Evolutionary conservation across 1,140 invertebrate genomes (phyloP), one percentile per base, ranked within the genome.

Genomic region (Drosophila eugracilis): DNA sequence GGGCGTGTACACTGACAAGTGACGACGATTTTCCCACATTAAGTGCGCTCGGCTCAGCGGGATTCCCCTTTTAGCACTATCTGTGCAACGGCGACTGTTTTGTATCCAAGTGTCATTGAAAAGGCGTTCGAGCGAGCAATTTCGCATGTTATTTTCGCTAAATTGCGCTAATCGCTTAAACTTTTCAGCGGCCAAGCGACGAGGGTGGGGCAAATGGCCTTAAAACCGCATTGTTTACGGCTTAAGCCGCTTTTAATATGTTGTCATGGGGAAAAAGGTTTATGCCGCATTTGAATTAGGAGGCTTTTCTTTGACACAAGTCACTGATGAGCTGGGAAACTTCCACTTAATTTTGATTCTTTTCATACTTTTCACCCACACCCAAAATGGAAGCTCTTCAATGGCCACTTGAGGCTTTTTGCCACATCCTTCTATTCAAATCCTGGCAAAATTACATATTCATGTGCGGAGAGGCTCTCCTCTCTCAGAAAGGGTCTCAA

Each of bases 101-200:
- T n/a, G 9, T 57, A 45, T 57, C 19, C 30, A 49, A 88, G 83
- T 78, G 71, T 54, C 83, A 88, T 88, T 88, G 78, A 88, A 54
- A 78, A 78, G 58, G 83, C 71, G 83, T 88, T 83, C 49, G 58
- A 71, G 66, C 83, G 78, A 50, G 66, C 77, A 78, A 88, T 88
- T 88, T 88, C 58, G 69, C 78, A 76, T 88, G 78, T 86, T 86
- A 88, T 88, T 78, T 83, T 88, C 83, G 83, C 83, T 88, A 88
- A 88, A 88, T 88, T 88, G 83, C 83, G 65, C 83, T 88, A 88
- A 88, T 88, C 83, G 70, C 78, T 83, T 88, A 75, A 88, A 88
- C 78, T 83, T 83, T 86, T 81, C 62, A 81, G 49, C 60, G 52
- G 39, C 26, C 45, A 34, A 30, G 19, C 32, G 19, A 22, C 17